Base-by-base conservation (phyloP, 2,888 invertebrate genomes). In the Trachelus stipa region DNA sequence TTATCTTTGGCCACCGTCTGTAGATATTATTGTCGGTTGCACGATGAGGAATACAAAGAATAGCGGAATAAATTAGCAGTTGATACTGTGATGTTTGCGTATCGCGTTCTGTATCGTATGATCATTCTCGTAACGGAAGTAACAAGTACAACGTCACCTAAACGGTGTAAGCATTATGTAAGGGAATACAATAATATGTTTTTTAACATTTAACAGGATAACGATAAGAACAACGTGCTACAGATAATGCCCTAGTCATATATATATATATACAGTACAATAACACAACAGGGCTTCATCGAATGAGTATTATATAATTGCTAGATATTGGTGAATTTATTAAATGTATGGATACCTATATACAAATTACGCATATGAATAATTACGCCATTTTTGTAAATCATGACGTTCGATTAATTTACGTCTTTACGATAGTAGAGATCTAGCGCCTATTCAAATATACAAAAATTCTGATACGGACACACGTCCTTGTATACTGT, bases 111-210 rank as follows among this genome's bases (percentile, higher is more conserved):
- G 56, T 56, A 56, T 56, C 56, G 56, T 23, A 56, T 56, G 23
- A 56, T 56, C 56, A 9, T 56, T 56, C 23, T 23, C 23, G 9
- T 2, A 23, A 56, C 56, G 56, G 56, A 56, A 56, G 23, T 56
- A 23, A 23, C 56, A 23, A 23, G 23, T 40, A 40, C 40, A 23
- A 23, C 23, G 56, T 56, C 56, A 56, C 56, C 40, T 40, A 56
- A 9, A 23, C 56, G 23, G 23, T 56, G 6, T 56, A 23, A 23
- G 56, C 23, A 23, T 23, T 56, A 56, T 56, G 2, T 56, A 23
- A 56, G 23, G 56, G 4, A 56, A 83, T 80, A 82, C 81, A 82
- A 85, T 85, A 85, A 79, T 81, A 71, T 40, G 80, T 73, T 73
- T 81, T 79, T 80, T 83, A 76, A 86, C 82, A 86, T 85, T 79